Percentiles rank a stretch among this genome's conserved stretches.
These are phyloP conservation scores for Trisateles emortualis DNA, from an alignment of 2,888 invertebrate species.

Conservation along the genomic window DNA sequence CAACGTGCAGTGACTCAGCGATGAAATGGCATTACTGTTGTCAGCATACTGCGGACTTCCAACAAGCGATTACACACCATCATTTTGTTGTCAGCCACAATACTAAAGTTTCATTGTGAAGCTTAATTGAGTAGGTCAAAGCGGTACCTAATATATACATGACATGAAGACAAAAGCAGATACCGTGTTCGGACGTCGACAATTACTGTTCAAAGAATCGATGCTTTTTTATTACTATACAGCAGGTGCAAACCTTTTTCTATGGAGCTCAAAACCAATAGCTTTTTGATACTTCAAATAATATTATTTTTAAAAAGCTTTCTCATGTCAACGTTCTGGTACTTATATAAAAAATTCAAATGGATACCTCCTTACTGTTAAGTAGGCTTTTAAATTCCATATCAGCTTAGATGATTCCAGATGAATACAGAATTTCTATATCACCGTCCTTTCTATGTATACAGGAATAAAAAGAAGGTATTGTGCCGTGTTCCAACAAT, in stretches of 20 bases:
- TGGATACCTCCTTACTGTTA: slow-evolving; percentile 17
- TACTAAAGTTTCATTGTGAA: slow-evolving; percentile 53
- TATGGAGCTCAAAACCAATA: not conserved
- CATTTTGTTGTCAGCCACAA: slow-evolving; percentile 49
- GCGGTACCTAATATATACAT: slow-evolving; percentile 46
- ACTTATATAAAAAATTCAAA: slow-evolving; percentile 14
- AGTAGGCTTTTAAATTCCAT: slow-evolving; percentile 33
- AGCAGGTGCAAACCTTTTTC: no score
- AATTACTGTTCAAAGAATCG: slow-evolving; percentile 4
- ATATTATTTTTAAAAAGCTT: slow-evolving; percentile 23
- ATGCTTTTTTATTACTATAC: no score
- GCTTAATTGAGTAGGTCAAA: slow-evolving; percentile 54
- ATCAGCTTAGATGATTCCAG: slow-evolving; percentile 22
- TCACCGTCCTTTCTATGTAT: slow-evolving; percentile 14
- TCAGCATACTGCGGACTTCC: slow-evolving; percentile 48
- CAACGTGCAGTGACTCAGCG: slow-evolving; percentile 61
- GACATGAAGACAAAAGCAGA: slow-evolving; percentile 37
- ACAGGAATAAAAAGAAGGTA: slow-evolving; percentile 20
- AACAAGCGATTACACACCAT: slow-evolving; percentile 53
- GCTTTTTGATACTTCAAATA: not conserved
- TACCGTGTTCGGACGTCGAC: slow-evolving; percentile 24
- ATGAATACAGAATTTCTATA: slow-evolving; percentile 34
- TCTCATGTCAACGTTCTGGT: slow-evolving; percentile 2
- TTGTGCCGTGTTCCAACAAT: slow-evolving; percentile 28
- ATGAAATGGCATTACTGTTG: slow-evolving; percentile 49